phyloP scores from a whole-genome alignment of 2,113 vertebrate genomes.

The Forbesichthys agassizii region DNA sequence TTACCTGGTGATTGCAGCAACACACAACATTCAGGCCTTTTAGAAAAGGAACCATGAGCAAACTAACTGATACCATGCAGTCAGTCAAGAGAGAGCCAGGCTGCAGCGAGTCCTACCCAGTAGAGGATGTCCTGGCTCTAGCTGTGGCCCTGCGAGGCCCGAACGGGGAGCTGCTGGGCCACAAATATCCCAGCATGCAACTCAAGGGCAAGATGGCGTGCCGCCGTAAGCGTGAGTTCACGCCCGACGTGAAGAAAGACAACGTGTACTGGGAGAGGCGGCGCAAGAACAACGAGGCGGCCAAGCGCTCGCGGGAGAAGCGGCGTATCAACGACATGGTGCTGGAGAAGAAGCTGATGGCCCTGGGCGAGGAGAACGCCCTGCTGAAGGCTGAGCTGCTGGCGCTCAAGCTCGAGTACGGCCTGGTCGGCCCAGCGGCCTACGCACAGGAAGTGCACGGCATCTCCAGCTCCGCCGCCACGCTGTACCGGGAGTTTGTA shows the following conservation, averaged over 20 bases:
- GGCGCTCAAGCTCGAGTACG: conserved; percentile 90
- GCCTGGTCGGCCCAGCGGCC: conserved; percentile 85
- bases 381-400: conserved; percentile 91
- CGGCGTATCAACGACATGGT: conserved; percentile 95
- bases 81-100: conserved; percentile 87
- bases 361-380: conserved; percentile 92
- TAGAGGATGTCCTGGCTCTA: conserved; percentile 82
- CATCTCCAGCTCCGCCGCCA: conserved; percentile 76
- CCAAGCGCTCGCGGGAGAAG: conserved; percentile 95
- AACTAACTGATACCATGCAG: conserved; percentile 79
- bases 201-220: conserved; percentile 81
- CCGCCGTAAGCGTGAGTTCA: conserved; percentile 92
- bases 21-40: conserved; percentile 18
- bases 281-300: conserved; percentile 95
- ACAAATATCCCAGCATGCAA: conserved; percentile 52
- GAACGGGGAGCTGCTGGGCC: conserved; percentile 57
- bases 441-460: conserved; percentile 92
- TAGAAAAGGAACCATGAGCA: conserved; percentile 30
- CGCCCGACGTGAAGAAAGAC: conserved; percentile 96
- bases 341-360: conserved; percentile 93
- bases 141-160: conserved; percentile 80
- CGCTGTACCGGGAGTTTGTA: conserved; percentile 84
- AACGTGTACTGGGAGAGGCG: conserved; percentile 93
- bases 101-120: conserved; percentile 73
- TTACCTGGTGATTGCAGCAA: conserved; percentile 7